Base-by-base conservation (phyloP, 2,888 invertebrate genomes). In the Sylvicola cinctus region DNA sequence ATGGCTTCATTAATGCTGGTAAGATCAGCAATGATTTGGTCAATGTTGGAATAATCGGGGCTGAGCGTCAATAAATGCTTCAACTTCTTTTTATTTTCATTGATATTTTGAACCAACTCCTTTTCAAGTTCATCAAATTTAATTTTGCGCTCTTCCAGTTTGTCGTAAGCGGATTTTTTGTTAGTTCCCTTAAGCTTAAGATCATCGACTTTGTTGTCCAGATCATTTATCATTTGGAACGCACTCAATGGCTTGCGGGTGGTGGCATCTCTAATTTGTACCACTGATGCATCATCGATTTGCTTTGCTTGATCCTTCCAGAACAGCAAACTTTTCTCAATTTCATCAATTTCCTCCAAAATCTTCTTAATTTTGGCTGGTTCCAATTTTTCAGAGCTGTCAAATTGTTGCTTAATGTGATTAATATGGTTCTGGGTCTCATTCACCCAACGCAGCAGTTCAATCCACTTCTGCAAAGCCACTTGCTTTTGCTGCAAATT, bases 401-500 rank as follows among this genome's bases (percentile, higher is more conserved):
- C 79, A 5, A 78, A 61, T 51, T 81, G 78, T 46, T 81, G 79
- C 46, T 81, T 77, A 39, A 80, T 67, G 44, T 85, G 81, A 33
- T 72, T 71, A 30, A 87, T 54, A 49, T 80, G 83, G 43, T 78
- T 78, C 41, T 70, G 70, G 2, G 76, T 72, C 42, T 84, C 83
- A 34, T 75, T 72, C 43, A 78, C 74, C 78, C 83, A 84, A 44
- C 73, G 76, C 7, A 83, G 55, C 16, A 88, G 63, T 45, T 84
- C 83, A 0, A 71, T 70, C 84, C 88, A 85, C 47, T 78, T 79
- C 48, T 83, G 77, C 16, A 87, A 52, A 3, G 74, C 66, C 1
- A 62, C 62, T 50, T 78, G 80, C 53, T 80, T 81, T 44, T 74
- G 69, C 44, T 71, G 66, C 42, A 87, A 65, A 43, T 73, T 71